Percentiles rank a stretch among this genome's conserved stretches.
phyloP scores from a whole-genome alignment of 2,888 invertebrate genomes.

The Phyllotreta cruciferae region DNA sequence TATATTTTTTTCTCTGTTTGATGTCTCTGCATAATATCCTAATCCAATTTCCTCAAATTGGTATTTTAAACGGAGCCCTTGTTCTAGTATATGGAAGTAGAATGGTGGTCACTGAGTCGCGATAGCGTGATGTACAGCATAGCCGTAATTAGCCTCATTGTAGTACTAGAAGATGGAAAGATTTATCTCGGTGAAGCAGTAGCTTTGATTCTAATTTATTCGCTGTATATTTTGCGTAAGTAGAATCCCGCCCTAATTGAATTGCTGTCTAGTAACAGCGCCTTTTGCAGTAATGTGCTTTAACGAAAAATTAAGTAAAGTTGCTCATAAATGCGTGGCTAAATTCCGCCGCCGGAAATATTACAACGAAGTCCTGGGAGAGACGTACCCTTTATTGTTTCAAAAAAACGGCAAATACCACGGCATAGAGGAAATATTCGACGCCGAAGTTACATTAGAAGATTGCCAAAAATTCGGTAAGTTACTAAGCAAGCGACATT shows the following conservation, averaged over 20 bases:
- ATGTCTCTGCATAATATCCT: neutral
- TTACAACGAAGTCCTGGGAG: constrained; percentile 65
- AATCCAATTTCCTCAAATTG: too few species aligned
- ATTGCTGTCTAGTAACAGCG: neutral
- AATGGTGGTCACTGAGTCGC: constrained; percentile 81
- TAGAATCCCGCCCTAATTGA: constrained; percentile 3
- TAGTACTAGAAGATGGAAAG: constrained; percentile 72
- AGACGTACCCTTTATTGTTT: constrained; percentile 59
- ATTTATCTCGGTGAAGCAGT: constrained; percentile 81
- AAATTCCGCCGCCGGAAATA: constrained; percentile 61
- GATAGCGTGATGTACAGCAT: constrained; percentile 77
- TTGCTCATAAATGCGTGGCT: constrained; percentile 63
- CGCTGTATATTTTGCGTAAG: constrained; percentile 74
- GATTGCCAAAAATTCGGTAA: constrained; percentile 59
- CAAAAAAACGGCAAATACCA: constrained; percentile 43
- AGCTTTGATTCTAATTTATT: constrained; percentile 73
- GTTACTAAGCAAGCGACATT: constrained; percentile 27
- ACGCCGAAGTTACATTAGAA: constrained; percentile 56
- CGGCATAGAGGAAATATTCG: constrained; percentile 46
- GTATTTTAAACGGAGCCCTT: constrained; percentile 14
- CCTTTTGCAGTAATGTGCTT: constrained; percentile 70
- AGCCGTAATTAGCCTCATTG: constrained; percentile 73
- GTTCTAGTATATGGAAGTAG: constrained; percentile 69
- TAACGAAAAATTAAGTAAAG: constrained; percentile 66
- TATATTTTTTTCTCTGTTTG: constrained; percentile 21